These are phyloP conservation scores for Pycnonotus jocosus DNA, from an alignment of 2,113 vertebrate genomes.

Conservation along the genomic window DNA sequence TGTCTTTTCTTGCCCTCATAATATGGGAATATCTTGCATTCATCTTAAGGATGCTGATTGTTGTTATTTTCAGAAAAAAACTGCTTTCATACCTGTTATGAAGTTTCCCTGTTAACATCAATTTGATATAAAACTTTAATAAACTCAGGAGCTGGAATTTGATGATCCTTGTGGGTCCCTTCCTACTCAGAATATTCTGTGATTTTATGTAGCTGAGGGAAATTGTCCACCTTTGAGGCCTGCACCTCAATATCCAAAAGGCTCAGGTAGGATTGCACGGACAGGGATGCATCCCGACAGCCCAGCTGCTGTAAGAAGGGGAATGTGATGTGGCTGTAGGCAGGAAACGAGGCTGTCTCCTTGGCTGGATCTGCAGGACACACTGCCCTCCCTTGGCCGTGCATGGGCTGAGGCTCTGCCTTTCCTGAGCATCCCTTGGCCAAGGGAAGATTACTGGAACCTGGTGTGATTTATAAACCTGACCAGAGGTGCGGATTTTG, in stretches of 20 bases:
- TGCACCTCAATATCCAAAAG: background rate
- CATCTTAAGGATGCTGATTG: background rate
- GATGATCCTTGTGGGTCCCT: background rate
- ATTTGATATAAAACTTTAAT: background rate
- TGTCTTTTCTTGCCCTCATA: background rate
- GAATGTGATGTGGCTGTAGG: background rate
- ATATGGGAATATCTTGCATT: background rate
- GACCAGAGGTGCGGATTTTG: background rate
- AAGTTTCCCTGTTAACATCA: background rate
- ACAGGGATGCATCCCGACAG: background rate
- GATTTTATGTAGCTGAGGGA: background rate
- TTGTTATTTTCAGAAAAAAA: background rate
- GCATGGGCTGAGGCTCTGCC: background rate
- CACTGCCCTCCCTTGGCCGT: slow-evolving; percentile 35
- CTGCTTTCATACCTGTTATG: fast-evolving
- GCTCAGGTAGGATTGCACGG: background rate
- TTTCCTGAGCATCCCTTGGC: background rate
- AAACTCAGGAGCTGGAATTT: background rate
- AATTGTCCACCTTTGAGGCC: background rate
- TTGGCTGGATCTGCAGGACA: background rate
- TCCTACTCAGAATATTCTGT: background rate
- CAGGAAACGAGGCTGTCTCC: background rate
- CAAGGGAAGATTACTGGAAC: background rate
- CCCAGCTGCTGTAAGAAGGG: background rate
- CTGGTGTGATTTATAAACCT: background rate